phyloP scores from a whole-genome alignment of 2,888 invertebrate genomes.

The Coelinius sp. region DNA sequence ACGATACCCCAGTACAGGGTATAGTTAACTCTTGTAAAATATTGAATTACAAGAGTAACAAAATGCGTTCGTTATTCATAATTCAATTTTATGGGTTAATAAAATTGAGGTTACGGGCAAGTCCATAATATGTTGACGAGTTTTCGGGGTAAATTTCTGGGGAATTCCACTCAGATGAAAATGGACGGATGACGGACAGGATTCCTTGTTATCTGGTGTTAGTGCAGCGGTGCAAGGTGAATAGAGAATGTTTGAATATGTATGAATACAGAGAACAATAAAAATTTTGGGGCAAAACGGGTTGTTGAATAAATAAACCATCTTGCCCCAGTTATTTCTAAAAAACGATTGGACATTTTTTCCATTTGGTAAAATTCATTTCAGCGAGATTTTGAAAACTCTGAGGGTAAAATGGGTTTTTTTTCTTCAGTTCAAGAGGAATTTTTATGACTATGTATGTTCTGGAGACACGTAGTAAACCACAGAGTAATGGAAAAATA shows the following conservation, averaged over 20 bases:
- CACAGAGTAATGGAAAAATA: neutral
- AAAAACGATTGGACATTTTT: no score
- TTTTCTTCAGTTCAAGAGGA: no score
- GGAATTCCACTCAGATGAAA: conserved; percentile 37
- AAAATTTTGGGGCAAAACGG: no score
- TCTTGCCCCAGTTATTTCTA: no score
- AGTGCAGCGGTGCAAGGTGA: conserved; percentile 8
- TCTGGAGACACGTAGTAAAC: neutral
- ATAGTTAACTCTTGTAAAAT: neutral
- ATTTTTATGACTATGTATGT: neutral
- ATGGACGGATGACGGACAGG: conserved; percentile 42
- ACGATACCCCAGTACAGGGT: no score
- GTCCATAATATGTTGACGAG: neutral
- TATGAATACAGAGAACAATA: no score
- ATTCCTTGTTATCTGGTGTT: neutral
- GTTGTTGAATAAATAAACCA: no score
- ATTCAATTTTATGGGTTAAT: neutral
- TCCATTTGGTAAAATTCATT: no score
- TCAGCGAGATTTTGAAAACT: no score
- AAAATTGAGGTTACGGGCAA: neutral
- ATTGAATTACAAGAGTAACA: neutral
- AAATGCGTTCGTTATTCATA: neutral
- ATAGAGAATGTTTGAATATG: neutral
- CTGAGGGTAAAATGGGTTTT: no score
- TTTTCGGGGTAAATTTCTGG: conserved; percentile 6